Base-by-base conservation (phyloP, 1,140 invertebrate species). In the Dufourea novaeangliae region DNA sequence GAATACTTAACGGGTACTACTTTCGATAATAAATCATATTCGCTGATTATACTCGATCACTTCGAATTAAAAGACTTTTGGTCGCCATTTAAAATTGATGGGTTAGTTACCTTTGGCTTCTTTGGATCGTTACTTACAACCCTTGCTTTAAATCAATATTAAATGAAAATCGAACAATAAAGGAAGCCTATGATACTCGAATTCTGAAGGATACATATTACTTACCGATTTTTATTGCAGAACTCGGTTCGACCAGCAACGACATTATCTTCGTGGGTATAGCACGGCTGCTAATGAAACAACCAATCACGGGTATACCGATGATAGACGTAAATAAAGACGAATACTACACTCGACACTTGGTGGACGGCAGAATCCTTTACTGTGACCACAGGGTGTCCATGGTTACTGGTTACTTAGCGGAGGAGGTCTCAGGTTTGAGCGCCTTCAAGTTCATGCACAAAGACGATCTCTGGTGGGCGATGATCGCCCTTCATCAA, bases 361-460 rank as follows among this genome's bases (percentile, higher is more conserved):
- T 96, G 34, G 93, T 97, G 25, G 96, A 97, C 88, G 97, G 97
- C 1, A 93, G 95, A 68, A 97, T 98, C 71, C 95, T 97, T 44
- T 96, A 95, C 82, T 96, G 96, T 74, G 97, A 98, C 91, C 96
- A 97, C 79, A 94, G 97, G 80, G 97, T 98, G 76, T 96, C 96
- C 0, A 93, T 96, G 22, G 95, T 97, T 1, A 96, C 97, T 37
- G 97, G 97, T 1, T 97, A 97, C 89, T 94, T 98, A 94, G 95
- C 95, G 1, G 95, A 96, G 66, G 97, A 98, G 92, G 96, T 98
- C 11, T 94, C 94, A 29, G 97, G 97, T 8, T 89, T 95, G 41
- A 97, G 95, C 78, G 97, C 96, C 0, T 97, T 98, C 87, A 95
- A 94, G 74, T 98, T 96, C 86, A 97, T 98, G 95, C 96, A 97